A percentile compares a stretch with the other conserved stretches of the same genome.
These are phyloP conservation scores for Prenolepis imparis DNA, from an alignment of 2,888 invertebrate species.

Conservation along the genomic window DNA sequence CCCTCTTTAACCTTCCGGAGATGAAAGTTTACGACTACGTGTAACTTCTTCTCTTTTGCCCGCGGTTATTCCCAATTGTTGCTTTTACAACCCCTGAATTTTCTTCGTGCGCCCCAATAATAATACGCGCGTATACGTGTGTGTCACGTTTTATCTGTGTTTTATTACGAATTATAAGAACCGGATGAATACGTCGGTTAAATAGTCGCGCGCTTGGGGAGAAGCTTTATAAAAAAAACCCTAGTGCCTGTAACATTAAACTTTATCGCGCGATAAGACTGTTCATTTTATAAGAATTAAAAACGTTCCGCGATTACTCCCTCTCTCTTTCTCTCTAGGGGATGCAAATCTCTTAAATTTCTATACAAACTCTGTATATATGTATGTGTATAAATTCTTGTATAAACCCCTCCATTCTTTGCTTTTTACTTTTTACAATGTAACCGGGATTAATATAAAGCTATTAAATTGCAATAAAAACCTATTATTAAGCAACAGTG, in stretches of 20 bases:
- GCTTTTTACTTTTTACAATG: background rate
- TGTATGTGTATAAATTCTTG: slow-evolving; percentile 29
- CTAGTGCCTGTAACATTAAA: slow-evolving; percentile 26
- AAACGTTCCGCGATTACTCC: slow-evolving; percentile 15
- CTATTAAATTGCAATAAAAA: background rate
- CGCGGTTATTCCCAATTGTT: slow-evolving; percentile 41
- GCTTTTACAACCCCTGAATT: slow-evolving; percentile 6
- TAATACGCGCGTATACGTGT: slow-evolving; percentile 19
- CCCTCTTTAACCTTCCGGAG: background rate
- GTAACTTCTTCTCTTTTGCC: background rate
- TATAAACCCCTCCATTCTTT: background rate
- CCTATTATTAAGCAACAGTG: background rate
- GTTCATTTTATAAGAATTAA: slow-evolving; percentile 49
- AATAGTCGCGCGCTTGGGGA: slow-evolving; percentile 28
- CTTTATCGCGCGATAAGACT: slow-evolving; percentile 41
- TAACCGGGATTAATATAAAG: background rate
- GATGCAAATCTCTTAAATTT: background rate
- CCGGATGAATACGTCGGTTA: background rate
- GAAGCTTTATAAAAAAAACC: slow-evolving; percentile 19
- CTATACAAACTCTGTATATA: background rate
- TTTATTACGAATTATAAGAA: slow-evolving; percentile 39
- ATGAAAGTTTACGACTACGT: slow-evolving; percentile 19
- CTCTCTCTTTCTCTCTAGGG: background rate
- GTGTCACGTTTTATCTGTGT: slow-evolving; percentile 16
- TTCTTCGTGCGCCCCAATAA: slow-evolving; percentile 8